Base-by-base conservation (phyloP, 2,113 vertebrate species). In the Coryphaenoides rupestris region DNA sequence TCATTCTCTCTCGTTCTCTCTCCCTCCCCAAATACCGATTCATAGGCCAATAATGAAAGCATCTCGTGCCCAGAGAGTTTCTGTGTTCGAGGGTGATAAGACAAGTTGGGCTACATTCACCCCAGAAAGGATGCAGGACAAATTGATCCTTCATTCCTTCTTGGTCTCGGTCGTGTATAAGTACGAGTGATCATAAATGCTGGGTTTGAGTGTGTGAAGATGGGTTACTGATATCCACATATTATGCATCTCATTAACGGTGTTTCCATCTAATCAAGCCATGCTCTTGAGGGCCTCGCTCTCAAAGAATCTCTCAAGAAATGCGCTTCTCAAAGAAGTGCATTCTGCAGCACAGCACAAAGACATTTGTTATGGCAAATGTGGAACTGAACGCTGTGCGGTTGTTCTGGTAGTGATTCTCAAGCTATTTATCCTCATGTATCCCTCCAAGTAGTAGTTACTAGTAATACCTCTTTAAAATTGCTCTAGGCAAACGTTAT, bases 41-140 rank as follows among this genome's bases (percentile, higher is more conserved):
- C 80, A 82, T 23, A 65, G 69, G 65, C 66, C 82, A 82, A 86
- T 86, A 83, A 74, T 82, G 67, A 70, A 74, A 69, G 70, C 69
- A 71, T 77, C 65, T 78, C 65, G 13, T 69, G 70, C 81, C 24
- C 67, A 55, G 69, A 73, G 81, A 80, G 69, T 74, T 83, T 69
- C 71, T 82, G 79, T 90, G 87, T 85, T 87, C 76, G 55, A 28
- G 61, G 62, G 74, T 79, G 87, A 90, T 90, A 90, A 90, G 86
- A 61, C 74, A 61, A 75, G 71, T 70, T 83, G 69, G 72, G 68
- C 69, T 80, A 58, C 62, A 75, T 76, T 82, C 67, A 75, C 66
- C 77, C 57, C 78, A 79, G 80, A 69, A 74, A 75, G 64, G 46
- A 60, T 62, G 71, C 78, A 81, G 81, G 66, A 83, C 81, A 73